Base-by-base conservation (phyloP, 2,113 vertebrate genomes). In the Xenopus borealis region DNA sequence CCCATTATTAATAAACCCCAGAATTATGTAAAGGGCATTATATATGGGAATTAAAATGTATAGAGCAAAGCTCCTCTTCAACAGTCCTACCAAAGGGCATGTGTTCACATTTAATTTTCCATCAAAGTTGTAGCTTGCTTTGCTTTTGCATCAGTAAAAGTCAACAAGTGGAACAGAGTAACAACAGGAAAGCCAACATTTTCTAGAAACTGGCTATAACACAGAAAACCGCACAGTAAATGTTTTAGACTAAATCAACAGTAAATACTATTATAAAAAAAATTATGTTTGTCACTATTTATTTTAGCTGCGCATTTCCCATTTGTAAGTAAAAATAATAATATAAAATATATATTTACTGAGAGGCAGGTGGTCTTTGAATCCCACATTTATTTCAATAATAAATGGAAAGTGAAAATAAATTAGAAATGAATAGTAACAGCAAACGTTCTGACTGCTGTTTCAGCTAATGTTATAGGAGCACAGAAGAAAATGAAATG, bases 401-500 rank as follows among this genome's bases (percentile, higher is more conserved):
- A 40, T 40, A 40, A 50, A 55, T 7, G 14, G 17, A 55, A 55
- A 55, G 17, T n/a, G 16, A n/a, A 55, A 55, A 55, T 55, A 55
- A 55, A 55, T 55, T n/a, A 16, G 14, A n/a, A 55, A 8, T 16
- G 14, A 50, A 50, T 50, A 50, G 47, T 50, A 50, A 16, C 47
- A 50, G 11, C 9, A 50, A 50, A 5, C 55, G 9, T 46, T 65
- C 30, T 65, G 63, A 44, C 33, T 65, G 63, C 63, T 33, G 23
- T 33, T 65, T 65, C 63, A 65, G 63, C 40, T 45, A 33, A 65
- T 65, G 12, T 44, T 17, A 18, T 17, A 65, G 33, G 13, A 65
- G 18, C 55, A 59, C 18, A 69, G 44, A 16, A 50, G 65, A 62
- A 75, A 75, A 65, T 65, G 33, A 45, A 65, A 45, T 65, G 63